A percentile compares a stretch with the other conserved stretches of the same genome.
These are phyloP conservation scores for Acyrthosiphon pisum DNA, from an alignment of 1,140 invertebrate genomes.

Conservation along the genomic window DNA sequence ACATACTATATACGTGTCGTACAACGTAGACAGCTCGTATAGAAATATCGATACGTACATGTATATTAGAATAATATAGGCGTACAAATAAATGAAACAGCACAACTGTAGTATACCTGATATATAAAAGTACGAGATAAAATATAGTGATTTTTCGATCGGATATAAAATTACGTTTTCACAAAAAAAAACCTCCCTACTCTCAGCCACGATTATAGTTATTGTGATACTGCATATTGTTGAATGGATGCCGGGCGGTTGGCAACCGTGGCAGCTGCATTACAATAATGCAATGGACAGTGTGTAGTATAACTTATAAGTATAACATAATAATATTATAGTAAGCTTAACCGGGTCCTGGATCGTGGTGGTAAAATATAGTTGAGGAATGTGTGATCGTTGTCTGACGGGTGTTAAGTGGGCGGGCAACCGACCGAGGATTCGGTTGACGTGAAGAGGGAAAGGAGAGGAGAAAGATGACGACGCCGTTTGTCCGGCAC, in stretches of 20 bases:
- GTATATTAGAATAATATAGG: background rate
- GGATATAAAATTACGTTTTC: background rate
- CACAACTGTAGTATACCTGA: background rate
- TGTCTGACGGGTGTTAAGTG: constrained; percentile 37
- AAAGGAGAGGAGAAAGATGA: background rate
- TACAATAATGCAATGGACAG: constrained; percentile 9
- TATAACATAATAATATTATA: background rate
- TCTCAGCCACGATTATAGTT: background rate
- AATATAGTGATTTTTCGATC: background rate
- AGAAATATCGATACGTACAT: background rate
- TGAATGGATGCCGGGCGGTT: constrained; percentile 27
- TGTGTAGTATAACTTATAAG: background rate
- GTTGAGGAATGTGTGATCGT: constrained; percentile 50
- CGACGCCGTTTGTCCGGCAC: background rate
- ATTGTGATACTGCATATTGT: background rate
- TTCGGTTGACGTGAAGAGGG: background rate
- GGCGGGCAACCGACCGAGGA: constrained; percentile 9
- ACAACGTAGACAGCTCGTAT: background rate
- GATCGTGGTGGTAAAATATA: constrained; percentile 47
- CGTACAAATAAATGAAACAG: background rate
- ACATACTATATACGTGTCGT: background rate
- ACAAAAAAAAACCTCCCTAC: background rate
- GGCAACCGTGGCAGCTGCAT: background rate
- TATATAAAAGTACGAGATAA: background rate
- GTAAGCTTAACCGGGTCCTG: background rate